Evolutionary conservation across 2,113 vertebrate species (phyloP).

Genomic region (Nycticorax nycticorax): DNA sequence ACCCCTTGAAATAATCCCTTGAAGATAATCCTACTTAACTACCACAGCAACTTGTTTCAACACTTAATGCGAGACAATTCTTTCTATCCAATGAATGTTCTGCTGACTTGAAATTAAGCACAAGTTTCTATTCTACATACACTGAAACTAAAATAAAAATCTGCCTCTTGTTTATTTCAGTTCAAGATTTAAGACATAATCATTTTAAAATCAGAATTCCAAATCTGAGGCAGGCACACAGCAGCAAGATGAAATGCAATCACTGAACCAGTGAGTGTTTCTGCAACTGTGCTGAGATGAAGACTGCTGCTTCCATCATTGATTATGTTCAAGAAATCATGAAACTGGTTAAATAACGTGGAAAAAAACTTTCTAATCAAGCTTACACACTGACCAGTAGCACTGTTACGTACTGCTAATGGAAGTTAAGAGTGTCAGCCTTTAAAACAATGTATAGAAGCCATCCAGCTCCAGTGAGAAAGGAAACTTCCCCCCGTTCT

Average conservation of each 20-base stretch:
- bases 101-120: not conserved
- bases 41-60: not conserved
- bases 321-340: not conserved
- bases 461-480: not conserved
- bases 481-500: fast-evolving
- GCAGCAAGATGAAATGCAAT: not conserved
- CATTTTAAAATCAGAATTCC: not conserved
- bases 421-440: not conserved
- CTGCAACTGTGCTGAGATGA: not conserved
- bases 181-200: not conserved
- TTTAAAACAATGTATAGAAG: not conserved
- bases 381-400: not conserved
- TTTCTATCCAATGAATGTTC: not conserved
- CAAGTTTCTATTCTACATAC: not conserved
- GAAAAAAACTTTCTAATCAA: not conserved
- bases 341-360: not conserved
- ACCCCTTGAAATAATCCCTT: not conserved
- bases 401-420: not conserved
- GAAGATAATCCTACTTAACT: conserved; percentile 8
- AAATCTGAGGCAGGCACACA: not conserved
- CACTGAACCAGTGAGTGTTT: not conserved
- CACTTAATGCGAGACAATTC: fast-evolving
- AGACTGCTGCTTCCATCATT: not conserved
- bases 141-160: not conserved
- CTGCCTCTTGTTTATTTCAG: not conserved